Conservation (phyloP, 2,113 vertebrate species). For the Petrocephalus zakoni region DNA sequence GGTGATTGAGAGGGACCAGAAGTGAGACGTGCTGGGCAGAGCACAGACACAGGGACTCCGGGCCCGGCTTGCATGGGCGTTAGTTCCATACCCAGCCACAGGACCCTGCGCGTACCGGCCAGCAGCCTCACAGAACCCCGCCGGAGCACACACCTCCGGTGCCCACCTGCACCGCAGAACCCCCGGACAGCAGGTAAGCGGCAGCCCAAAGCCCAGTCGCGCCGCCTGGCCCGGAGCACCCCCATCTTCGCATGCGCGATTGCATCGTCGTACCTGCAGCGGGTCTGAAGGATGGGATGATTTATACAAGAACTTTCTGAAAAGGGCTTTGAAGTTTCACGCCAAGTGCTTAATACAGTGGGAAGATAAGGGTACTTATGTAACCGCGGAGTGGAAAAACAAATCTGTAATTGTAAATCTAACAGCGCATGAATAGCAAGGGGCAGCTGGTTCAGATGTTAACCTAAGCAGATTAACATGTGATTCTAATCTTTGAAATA, state of each 20-base stretch:
- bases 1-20: slow-evolving; percentile 51
- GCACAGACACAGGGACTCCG: slow-evolving; percentile 37
- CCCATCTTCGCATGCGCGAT: not conserved
- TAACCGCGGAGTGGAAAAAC: not conserved
- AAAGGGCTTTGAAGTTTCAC: not conserved
- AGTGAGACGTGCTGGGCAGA: slow-evolving; percentile 38
- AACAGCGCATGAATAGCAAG: not conserved
- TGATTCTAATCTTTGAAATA: not conserved
- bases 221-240: not conserved
- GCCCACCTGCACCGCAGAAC: not conserved
- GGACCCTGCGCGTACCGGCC: not conserved
- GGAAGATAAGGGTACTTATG: not conserved
- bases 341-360: not conserved
- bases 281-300: not conserved
- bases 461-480: not conserved
- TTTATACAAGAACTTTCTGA: not conserved
- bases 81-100: not conserved
- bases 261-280: not conserved
- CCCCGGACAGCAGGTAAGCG: not conserved
- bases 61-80: slow-evolving; percentile 14
- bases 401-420: not conserved
- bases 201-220: not conserved
- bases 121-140: not conserved
- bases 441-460: not conserved
- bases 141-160: not conserved